These are phyloP conservation scores for Trichogramma evanescens DNA, from an alignment of 2,888 invertebrate genomes.

Conservation along the genomic window DNA sequence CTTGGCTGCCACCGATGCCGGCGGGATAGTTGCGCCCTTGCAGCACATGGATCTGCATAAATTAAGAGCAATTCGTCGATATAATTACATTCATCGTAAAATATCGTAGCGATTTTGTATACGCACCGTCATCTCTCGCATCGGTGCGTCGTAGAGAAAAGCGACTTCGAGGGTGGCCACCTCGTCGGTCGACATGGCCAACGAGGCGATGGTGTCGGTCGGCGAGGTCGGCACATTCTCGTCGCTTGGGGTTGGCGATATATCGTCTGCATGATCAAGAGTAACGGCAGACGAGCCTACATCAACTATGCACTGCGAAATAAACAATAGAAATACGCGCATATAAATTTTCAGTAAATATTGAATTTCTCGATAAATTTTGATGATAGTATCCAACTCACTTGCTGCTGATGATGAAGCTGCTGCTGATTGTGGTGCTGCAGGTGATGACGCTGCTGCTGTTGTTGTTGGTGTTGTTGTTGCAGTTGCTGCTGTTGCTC, in stretches of 20 bases:
- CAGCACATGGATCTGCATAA: slow-evolving; percentile 63
- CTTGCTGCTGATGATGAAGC: slow-evolving; percentile 9
- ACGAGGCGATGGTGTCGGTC: slow-evolving; percentile 43
- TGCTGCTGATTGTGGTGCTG: slow-evolving; percentile 23
- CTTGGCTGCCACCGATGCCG: slow-evolving; percentile 67
- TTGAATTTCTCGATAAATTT: not conserved
- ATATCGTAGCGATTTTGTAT: not conserved
- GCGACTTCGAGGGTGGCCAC: slow-evolving; percentile 75
- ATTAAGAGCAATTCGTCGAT: too few relatives aligned
- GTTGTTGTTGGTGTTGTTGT: slow-evolving; percentile 2
- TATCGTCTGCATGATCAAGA: slow-evolving; percentile 36
- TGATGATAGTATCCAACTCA: too few relatives aligned
- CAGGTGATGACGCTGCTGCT: slow-evolving; percentile 13
- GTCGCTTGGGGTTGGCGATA: slow-evolving; percentile 34
- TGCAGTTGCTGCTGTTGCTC: slow-evolving; percentile 18
- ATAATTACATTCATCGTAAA: not conserved
- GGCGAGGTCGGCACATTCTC: slow-evolving; percentile 42
- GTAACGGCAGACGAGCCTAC: slow-evolving; percentile 38
- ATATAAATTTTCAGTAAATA: not conserved
- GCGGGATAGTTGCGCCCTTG: slow-evolving; percentile 78
- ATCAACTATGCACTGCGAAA: slow-evolving; percentile 41
- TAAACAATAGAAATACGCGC: not conserved
- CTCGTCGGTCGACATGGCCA: slow-evolving; percentile 37
- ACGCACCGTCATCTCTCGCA: slow-evolving; percentile 75
- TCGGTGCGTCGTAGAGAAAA: slow-evolving; percentile 81